Conservation (phyloP, 2,113 vertebrate genomes). For the Azemiops feae region DNA sequence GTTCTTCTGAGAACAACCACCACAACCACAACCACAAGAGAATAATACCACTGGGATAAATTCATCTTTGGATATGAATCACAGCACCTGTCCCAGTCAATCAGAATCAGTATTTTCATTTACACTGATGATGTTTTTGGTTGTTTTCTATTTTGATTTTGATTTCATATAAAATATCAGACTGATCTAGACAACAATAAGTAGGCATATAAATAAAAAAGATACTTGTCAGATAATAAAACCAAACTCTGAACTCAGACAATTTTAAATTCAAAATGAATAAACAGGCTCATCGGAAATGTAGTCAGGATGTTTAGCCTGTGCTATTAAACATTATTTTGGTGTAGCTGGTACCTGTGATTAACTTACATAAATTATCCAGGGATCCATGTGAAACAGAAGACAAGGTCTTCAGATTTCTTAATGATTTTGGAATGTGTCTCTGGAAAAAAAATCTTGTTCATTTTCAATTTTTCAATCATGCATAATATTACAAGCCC, state of each 20-base stretch:
- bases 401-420: constrained; percentile 36
- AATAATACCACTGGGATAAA: constrained; percentile 29
- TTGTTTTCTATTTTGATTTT: constrained; percentile 37
- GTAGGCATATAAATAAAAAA: constrained; percentile 32
- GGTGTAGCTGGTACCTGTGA: constrained; percentile 32
- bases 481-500: neutral
- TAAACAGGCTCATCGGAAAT: constrained; percentile 49
- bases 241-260: constrained; percentile 46
- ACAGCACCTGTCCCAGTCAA: neutral
- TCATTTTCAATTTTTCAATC: neutral
- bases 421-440: constrained; percentile 56
- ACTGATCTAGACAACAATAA: neutral
- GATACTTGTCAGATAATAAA: constrained; percentile 49
- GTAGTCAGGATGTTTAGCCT: constrained; percentile 5
- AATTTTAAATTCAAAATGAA: constrained; percentile 58
- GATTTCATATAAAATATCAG: constrained; percentile 45
- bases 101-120: constrained; percentile 44
- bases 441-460: constrained; percentile 18
- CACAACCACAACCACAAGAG: neutral
- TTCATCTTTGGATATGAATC: constrained; percentile 25
- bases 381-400: constrained; percentile 31
- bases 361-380: constrained; percentile 42
- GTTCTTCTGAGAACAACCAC: neutral
- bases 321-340: neutral
- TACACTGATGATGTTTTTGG: constrained; percentile 47